These are phyloP conservation scores for Neopelma chrysocephalum DNA, from an alignment of 2,797 vertebrate genomes.

Conservation along the genomic window DNA sequence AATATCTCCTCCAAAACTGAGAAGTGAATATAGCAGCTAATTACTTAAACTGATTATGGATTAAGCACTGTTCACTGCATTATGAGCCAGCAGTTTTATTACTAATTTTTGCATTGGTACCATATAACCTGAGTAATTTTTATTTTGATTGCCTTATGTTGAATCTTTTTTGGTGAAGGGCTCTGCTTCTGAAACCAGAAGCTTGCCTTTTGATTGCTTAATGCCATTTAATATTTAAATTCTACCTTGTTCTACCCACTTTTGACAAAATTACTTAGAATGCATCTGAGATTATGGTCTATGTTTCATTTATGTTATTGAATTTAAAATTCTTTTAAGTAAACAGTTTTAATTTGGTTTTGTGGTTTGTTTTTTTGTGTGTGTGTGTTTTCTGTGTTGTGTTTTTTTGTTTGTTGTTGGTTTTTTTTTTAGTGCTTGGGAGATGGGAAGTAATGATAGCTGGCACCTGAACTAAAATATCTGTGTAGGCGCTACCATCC, in stretches of 20 bases:
- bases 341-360: constrained; percentile 6
- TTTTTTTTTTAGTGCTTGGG: constrained; percentile 6
- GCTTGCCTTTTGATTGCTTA: neutral
- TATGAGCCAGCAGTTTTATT: neutral
- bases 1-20: neutral
- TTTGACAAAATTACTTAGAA: neutral
- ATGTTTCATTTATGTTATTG: neutral
- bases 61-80: neutral
- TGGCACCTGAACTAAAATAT: constrained; percentile 86
- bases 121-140: neutral
- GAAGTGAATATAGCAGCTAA: neutral
- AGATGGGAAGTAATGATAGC: constrained; percentile 95
- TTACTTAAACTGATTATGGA: neutral
- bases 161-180: neutral
- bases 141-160: neutral
- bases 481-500: constrained; percentile 88
- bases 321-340: neutral
- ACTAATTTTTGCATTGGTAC: neutral
- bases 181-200: neutral
- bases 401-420: neutral
- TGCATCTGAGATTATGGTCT: neutral
- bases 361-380: neutral
- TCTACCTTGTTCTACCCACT: neutral
- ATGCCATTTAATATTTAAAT: neutral
- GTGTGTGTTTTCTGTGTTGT: neutral